Evolutionary conservation across 92 coral and sea anemone genomes (phyloP).

Genomic region (Anthopleura xanthogrammica): DNA sequence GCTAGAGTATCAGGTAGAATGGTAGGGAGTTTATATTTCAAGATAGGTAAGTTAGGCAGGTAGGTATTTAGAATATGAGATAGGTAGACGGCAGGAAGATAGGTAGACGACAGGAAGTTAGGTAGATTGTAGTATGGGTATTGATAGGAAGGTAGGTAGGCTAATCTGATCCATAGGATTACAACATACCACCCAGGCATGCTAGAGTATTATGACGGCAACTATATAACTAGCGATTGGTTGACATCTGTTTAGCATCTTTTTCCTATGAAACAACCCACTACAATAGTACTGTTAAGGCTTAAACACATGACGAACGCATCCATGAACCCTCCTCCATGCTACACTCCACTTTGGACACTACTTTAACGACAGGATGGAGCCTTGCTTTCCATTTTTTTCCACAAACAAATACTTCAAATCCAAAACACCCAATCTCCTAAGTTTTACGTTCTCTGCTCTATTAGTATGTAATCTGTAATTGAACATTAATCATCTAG

Average conservation of each 20-base stretch:
- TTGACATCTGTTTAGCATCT: no score
- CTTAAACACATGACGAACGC: no score
- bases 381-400: no score
- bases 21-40: not conserved
- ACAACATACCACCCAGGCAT: no score
- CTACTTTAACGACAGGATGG: no score
- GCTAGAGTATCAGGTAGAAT: not conserved
- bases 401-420: no score
- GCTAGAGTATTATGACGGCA: no score
- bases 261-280: no score
- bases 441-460: not conserved
- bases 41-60: slow-evolving; percentile 14
- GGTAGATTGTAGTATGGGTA: not conserved
- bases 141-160: not conserved
- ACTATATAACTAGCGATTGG: no score
- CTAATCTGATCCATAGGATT: not conserved
- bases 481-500: not conserved
- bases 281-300: no score
- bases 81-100: slow-evolving; percentile 8
- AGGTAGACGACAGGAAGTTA: slow-evolving; percentile 9
- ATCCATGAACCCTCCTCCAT: no score
- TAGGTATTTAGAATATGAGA: not conserved
- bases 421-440: not conserved
- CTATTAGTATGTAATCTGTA: not conserved
- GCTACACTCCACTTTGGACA: no score